Base-by-base conservation (phyloP, 2,888 invertebrate genomes). In the Brachyptera risi region DNA sequence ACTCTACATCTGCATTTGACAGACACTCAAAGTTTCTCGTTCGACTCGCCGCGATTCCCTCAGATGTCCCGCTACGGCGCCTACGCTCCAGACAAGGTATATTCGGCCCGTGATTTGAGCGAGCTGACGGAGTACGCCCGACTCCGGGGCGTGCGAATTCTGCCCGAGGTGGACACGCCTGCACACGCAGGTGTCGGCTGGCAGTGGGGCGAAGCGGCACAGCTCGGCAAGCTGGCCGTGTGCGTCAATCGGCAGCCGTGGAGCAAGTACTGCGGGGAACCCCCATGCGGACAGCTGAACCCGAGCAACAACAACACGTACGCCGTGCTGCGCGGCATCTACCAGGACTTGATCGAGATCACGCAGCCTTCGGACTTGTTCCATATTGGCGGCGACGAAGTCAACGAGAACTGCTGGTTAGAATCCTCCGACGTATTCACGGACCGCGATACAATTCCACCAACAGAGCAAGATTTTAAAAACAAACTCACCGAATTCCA, bases 381-480 rank as follows among this genome's bases (percentile, higher is more conserved):
- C 67, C 73, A 73, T 64, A 68, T 72, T 68, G 73, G 73, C n/a
- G 73, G 72, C 5, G 73, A 73, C 65, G 73, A 73, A 61, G 65
- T 68, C 27, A 64, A 66, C 27, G 23, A 90, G 60, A 85, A 87
- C 27, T 92, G 91, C 71, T 92, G 90, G 91, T n/a, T 31, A 5
- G 15, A 17, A n/a, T 26, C 24, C 3, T 13, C 35, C 11, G 54
- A 23, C 4, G 38, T 37, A 9, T 35, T 31, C 54, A 24, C 47
- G 1, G 11, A 31, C 31, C 5, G 11, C 11, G 7, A 5, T 7
- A 11, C 7, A 31, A 7, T 11, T 5, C 11, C 11, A 7, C 19
- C 54, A 3, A 19, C 13, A 7, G 54, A 51, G 13, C 4, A 13
- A 7, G 3, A 70, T 58, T 67, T 68, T 5, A 67, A 68, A 1